Conservation (phyloP, 2,797 vertebrate genomes). For the Selene dorsalis region DNA sequence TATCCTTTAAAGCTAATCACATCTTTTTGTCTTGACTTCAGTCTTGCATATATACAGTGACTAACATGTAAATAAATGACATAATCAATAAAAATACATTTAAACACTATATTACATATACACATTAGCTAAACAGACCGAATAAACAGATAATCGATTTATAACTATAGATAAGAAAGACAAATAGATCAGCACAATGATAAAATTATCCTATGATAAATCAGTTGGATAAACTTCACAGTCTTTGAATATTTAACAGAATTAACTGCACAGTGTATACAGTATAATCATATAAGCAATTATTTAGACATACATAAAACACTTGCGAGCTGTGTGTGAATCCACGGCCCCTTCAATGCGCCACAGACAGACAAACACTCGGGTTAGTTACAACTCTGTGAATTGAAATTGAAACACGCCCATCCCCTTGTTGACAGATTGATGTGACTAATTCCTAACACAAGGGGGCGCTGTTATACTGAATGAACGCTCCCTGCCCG, state of each 20-base stretch:
- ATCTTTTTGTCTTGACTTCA: no score
- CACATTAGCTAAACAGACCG: no score
- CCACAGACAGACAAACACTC: slow-evolving; percentile 11
- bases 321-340: background rate
- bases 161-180: no score
- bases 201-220: no score
- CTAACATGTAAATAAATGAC: background rate
- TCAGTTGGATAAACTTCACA: no score
- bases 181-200: no score
- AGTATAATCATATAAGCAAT: background rate
- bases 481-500: slow-evolving; percentile 22
- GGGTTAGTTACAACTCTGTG: slow-evolving; percentile 26
- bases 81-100: no score
- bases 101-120: no score
- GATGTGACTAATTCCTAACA: slow-evolving; percentile 73
- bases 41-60: no score
- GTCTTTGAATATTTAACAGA: background rate
- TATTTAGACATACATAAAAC: background rate
- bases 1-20: no score
- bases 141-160: no score
- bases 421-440: slow-evolving; percentile 76
- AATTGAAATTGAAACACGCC: slow-evolving; percentile 69
- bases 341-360: background rate
- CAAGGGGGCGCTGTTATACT: slow-evolving; percentile 67
- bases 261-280: background rate